phyloP scores from a whole-genome alignment of 2,113 vertebrate species.

The Acinonyx jubatus region DNA sequence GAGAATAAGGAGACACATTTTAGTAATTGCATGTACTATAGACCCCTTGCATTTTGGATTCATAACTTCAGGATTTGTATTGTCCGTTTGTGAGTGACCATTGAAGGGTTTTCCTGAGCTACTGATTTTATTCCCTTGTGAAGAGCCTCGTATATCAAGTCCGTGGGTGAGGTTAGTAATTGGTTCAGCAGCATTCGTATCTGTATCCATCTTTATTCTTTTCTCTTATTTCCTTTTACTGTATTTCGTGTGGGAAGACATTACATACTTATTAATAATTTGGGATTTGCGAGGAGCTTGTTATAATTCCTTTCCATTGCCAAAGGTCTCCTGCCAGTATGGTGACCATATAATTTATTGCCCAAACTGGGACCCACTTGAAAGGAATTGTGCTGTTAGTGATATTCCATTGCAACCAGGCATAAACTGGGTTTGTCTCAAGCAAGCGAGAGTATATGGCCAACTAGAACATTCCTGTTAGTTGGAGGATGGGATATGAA shows the following conservation, averaged over 20 bases:
- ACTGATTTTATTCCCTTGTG: not conserved
- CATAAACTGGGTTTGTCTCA: not conserved
- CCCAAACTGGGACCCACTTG: not conserved
- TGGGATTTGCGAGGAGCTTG: conserved; percentile 1
- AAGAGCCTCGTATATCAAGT: not conserved
- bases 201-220: not conserved
- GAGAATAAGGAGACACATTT: not conserved
- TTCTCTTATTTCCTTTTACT: not conserved
- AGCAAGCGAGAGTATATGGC: not conserved
- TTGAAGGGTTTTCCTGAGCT: conserved; percentile 34
- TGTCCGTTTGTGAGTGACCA: not conserved
- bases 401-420: not conserved
- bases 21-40: not conserved
- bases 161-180: not conserved
- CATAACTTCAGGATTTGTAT: conserved; percentile 7
- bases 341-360: not conserved
- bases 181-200: not conserved
- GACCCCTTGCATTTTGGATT: not conserved
- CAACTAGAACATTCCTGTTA: not conserved
- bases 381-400: not conserved
- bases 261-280: not conserved
- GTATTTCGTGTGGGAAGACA: not conserved
- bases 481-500: not conserved
- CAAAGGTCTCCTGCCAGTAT: not conserved
- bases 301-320: not conserved